Conservation (phyloP, 2,113 vertebrate species). For the Ctenodactylus gundi region DNA sequence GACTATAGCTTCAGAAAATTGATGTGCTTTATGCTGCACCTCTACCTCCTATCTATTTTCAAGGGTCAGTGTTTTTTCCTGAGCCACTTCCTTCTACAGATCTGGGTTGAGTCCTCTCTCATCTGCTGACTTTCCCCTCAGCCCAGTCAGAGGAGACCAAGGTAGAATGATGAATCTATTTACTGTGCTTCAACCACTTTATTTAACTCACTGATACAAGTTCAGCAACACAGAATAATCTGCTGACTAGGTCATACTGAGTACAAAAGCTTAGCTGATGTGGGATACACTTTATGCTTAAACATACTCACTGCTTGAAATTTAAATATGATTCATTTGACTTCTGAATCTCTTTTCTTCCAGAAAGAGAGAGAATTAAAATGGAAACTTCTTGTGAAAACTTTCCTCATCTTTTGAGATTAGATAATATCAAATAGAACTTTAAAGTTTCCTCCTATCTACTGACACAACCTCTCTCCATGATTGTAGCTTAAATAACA, state of each 20-base stretch:
- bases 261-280: neutral
- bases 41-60: neutral
- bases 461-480: neutral
- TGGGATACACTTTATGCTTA: neutral
- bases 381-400: neutral
- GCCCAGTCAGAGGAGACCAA: neutral
- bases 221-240: neutral
- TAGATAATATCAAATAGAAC: constrained; percentile 16
- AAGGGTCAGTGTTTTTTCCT: neutral
- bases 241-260: neutral
- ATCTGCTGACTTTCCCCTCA: neutral
- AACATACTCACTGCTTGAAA: neutral
- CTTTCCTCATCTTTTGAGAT: neutral
- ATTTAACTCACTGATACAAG: neutral
- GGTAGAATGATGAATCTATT: neutral
- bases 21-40: neutral
- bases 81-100: neutral
- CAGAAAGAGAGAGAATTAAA: neutral
- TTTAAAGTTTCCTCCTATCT: neutral
- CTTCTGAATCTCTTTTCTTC: constrained; percentile 18
- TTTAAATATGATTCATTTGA: neutral
- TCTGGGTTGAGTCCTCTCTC: neutral
- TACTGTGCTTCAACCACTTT: neutral
- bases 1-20: neutral
- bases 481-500: neutral